Conservation (phyloP, 1,140 invertebrate genomes). For the Anthonomus grandis region DNA sequence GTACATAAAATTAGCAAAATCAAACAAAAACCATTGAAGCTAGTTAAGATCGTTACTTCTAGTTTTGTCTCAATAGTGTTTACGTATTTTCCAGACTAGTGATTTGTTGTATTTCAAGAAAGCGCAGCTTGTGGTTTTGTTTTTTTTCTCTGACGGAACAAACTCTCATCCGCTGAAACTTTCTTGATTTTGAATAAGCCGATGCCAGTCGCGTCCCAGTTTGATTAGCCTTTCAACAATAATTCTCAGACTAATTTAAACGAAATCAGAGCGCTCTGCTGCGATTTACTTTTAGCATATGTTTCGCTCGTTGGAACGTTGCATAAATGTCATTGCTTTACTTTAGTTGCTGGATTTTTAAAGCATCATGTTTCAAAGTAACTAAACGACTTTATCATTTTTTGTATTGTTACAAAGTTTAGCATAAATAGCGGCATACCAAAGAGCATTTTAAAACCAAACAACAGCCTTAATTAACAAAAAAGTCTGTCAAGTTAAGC, state of each 20-base stretch:
- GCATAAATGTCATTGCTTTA: too few species aligned
- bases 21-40: too few species aligned
- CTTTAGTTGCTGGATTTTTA: too few species aligned
- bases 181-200: conserved; percentile 20
- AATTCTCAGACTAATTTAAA: conserved; percentile 17
- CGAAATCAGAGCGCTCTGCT: conserved; percentile 13
- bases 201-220: conserved; percentile 16
- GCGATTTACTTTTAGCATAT: conserved; percentile 14
- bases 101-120: not conserved
- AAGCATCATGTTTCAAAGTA: too few species aligned
- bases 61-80: too few species aligned
- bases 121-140: not conserved
- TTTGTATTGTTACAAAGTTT: too few species aligned
- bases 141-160: conserved; percentile 7
- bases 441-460: too few species aligned
- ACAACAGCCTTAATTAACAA: conserved; percentile 10
- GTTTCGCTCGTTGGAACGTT: too few species aligned
- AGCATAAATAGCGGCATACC: too few species aligned
- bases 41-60: too few species aligned
- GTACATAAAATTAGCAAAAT: too few species aligned
- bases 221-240: conserved; percentile 24
- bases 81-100: not conserved
- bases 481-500: conserved; percentile 9
- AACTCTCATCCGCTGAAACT: conserved; percentile 4
- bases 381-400: too few species aligned